These are phyloP conservation scores for Ameiurus melas DNA, from an alignment of 2,113 vertebrate species.

Conservation along the genomic window DNA sequence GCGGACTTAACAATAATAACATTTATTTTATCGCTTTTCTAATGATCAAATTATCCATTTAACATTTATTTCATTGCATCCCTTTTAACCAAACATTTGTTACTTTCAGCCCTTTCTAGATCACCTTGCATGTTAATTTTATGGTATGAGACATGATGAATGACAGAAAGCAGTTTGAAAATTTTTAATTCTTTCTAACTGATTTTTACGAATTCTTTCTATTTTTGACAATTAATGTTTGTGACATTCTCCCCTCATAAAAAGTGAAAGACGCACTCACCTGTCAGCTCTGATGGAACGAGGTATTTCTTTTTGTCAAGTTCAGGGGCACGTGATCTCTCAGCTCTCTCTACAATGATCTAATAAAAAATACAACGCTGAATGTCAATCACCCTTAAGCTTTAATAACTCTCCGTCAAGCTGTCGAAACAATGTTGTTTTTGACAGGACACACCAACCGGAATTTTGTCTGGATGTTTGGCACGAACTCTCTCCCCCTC, in stretches of 20 bases:
- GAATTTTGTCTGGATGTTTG: slow-evolving; percentile 81
- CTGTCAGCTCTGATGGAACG: slow-evolving; percentile 95
- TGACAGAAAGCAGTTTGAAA: background rate
- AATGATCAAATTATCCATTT: too few species aligned
- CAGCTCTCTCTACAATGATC: slow-evolving; percentile 94
- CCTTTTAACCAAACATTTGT: too few species aligned
- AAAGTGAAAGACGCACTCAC: slow-evolving; percentile 65
- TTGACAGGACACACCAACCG: slow-evolving; percentile 62
- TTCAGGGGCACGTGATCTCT: slow-evolving; percentile 91
- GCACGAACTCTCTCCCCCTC: slow-evolving; percentile 77
- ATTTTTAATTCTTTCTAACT: background rate
- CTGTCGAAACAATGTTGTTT: background rate
- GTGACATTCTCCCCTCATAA: background rate
- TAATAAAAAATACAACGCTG: slow-evolving; percentile 55
- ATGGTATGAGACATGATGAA: background rate
- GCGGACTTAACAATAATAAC: background rate
- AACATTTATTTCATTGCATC: too few species aligned
- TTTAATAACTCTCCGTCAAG: background rate
- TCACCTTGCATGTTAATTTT: background rate
- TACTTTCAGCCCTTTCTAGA: too few species aligned
- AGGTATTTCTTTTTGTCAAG: slow-evolving; percentile 98
- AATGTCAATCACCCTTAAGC: background rate
- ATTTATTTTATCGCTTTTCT: background rate
- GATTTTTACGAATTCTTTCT: background rate
- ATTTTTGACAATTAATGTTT: background rate